These are phyloP conservation scores for Axea sp. DNA, from an alignment of 2,888 invertebrate species.

Conservation along the genomic window DNA sequence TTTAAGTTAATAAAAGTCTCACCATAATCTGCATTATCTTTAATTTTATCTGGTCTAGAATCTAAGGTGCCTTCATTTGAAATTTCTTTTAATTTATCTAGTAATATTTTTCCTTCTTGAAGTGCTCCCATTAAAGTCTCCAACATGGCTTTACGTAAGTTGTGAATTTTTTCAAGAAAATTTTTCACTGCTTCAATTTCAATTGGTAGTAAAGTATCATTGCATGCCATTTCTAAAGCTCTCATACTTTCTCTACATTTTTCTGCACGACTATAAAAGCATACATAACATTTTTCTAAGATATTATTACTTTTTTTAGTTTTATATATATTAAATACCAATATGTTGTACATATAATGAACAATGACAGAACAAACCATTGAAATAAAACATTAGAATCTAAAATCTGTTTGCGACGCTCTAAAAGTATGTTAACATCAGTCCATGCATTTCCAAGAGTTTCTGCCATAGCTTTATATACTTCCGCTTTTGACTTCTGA, in stretches of 20 bases:
- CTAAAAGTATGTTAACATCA: constrained; percentile 89
- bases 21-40: constrained; percentile 80
- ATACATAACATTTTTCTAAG: neutral
- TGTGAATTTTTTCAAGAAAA: constrained; percentile 86
- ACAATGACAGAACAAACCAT: constrained; percentile 77
- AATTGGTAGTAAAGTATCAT: constrained; percentile 84
- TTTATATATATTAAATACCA: too few species aligned
- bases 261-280: constrained; percentile 81
- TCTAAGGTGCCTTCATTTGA: constrained; percentile 88
- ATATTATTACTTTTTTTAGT: too few species aligned
- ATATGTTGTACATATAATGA: too few species aligned
- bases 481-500: constrained; percentile 87
- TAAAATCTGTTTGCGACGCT: constrained; percentile 87
- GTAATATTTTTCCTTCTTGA: constrained; percentile 87
- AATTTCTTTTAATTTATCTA: constrained; percentile 87
- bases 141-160: constrained; percentile 85
- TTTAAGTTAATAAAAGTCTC: too few species aligned
- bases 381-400: constrained; percentile 90
- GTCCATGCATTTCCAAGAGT: constrained; percentile 88
- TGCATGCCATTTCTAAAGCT: constrained; percentile 85
- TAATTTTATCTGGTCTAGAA: constrained; percentile 84
- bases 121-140: constrained; percentile 90
- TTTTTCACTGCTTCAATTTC: constrained; percentile 87
- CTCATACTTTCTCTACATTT: constrained; percentile 86
- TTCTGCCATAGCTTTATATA: constrained; percentile 94